phyloP scores from a whole-genome alignment of 30 jellyfish, hydroid and myxozoan genomes.

The Turritopsis rubra region DNA sequence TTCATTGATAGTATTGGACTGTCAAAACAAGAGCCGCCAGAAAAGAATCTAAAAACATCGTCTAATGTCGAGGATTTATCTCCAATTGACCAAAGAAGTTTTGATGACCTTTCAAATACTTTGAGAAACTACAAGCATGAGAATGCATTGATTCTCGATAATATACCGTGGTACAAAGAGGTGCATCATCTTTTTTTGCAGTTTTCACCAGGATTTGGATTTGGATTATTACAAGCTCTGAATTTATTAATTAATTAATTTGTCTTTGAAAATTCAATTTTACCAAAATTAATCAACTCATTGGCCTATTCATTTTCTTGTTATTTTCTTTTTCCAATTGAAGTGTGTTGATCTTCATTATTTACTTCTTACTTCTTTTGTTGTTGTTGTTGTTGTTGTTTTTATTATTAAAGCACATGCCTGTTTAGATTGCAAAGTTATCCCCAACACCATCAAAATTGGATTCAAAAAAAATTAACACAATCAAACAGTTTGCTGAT shows the following conservation, averaged over 20 bases:
- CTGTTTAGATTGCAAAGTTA: slow-evolving; percentile 18
- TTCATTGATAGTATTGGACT: slow-evolving; percentile 1
- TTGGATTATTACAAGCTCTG: too few relatives aligned
- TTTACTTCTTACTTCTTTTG: too few relatives aligned
- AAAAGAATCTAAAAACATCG: neutral
- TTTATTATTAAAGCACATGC: too few relatives aligned
- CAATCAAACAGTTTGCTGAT: slow-evolving; percentile 34
- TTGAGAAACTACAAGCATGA: slow-evolving; percentile 10
- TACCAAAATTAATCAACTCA: too few relatives aligned
- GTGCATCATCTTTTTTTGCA: neutral
- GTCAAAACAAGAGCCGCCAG: neutral
- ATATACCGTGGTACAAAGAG: slow-evolving; percentile 1
- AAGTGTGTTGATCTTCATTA: too few relatives aligned
- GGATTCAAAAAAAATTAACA: neutral
- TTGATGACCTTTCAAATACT: neutral
- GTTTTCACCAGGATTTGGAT: too few relatives aligned
- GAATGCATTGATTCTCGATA: neutral
- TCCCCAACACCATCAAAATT: neutral
- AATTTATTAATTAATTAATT: too few relatives aligned
- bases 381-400: too few relatives aligned
- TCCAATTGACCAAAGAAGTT: neutral
- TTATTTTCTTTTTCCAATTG: too few relatives aligned
- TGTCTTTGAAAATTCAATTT: too few relatives aligned
- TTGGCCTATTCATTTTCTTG: too few relatives aligned
- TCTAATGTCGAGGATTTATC: neutral